Evolutionary conservation across 2,797 vertebrate species (phyloP).

Genomic region (Rhadinocentrus ornatus): DNA sequence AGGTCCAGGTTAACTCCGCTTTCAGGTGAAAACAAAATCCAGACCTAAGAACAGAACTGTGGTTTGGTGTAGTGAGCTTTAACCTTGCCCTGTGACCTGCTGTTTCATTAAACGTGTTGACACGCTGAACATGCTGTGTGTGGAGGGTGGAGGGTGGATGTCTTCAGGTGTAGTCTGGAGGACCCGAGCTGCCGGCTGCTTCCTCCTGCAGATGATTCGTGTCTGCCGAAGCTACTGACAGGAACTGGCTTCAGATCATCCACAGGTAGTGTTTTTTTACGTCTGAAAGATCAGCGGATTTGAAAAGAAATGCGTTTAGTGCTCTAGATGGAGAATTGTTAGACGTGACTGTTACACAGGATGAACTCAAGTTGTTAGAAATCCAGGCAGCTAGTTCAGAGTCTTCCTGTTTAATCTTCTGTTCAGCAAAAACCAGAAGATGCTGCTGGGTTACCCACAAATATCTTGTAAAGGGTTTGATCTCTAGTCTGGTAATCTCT

Average conservation of each 20-base stretch:
- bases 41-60: not conserved
- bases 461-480: too few relatives aligned
- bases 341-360: too few relatives aligned
- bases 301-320: too few relatives aligned
- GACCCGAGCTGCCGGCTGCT: not conserved
- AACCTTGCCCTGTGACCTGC: slow-evolving; percentile 71
- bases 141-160: not conserved
- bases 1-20: too few relatives aligned
- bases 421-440: too few relatives aligned
- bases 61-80: slow-evolving; percentile 14
- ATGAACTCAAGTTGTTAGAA: too few relatives aligned
- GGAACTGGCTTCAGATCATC: slow-evolving; percentile 5
- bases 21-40: not conserved
- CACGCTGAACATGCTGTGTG: slow-evolving; percentile 40
- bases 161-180: not conserved
- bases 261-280: slow-evolving; percentile 37
- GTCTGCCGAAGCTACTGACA: not conserved
- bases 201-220: not conserved
- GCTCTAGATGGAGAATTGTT: too few relatives aligned
- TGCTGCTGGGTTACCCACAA: too few relatives aligned
- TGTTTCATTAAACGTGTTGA: slow-evolving; percentile 81
- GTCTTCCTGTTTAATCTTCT: too few relatives aligned
- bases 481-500: too few relatives aligned
- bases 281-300: too few relatives aligned
- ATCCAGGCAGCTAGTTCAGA: too few relatives aligned